phyloP scores from a whole-genome alignment of 2,888 invertebrate genomes.

The Himalopsyche kuldschensis region DNA sequence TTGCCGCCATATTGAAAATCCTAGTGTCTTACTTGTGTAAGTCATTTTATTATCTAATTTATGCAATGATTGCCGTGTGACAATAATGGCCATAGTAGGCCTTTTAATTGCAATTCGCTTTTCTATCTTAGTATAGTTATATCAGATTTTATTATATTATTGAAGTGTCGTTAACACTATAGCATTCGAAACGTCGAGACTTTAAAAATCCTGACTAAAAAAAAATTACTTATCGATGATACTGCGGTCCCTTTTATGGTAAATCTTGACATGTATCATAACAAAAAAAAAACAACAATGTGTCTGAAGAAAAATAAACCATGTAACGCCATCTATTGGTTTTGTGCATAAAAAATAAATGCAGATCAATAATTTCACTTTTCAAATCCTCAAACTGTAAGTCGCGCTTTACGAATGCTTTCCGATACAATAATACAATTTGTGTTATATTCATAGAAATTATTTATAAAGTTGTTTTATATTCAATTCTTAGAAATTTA shows the following conservation, averaged over 20 bases:
- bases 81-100: not conserved
- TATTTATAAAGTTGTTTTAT: too few relatives aligned
- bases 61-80: conserved; percentile 12
- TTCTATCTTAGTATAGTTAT: not conserved
- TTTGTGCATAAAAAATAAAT: not conserved
- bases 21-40: not conserved
- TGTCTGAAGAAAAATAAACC: too few relatives aligned
- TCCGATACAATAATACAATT: too few relatives aligned
- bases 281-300: too few relatives aligned
- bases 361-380: not conserved
- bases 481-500: too few relatives aligned
- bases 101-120: not conserved
- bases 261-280: too few relatives aligned
- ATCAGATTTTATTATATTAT: not conserved
- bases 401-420: too few relatives aligned
- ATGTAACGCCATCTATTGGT: not conserved
- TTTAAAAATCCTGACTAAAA: not conserved
- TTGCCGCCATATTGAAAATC: not conserved
- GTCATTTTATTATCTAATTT: conserved; percentile 18
- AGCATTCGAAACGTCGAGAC: not conserved
- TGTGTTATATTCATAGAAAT: too few relatives aligned
- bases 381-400: not conserved
- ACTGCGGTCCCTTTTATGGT: not conserved
- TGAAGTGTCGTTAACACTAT: not conserved
- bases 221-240: too few relatives aligned